Evolutionary conservation across 2,888 invertebrate genomes (phyloP), one percentile per base, ranked within the genome.

Genomic region (Drosophila monieri): DNA sequence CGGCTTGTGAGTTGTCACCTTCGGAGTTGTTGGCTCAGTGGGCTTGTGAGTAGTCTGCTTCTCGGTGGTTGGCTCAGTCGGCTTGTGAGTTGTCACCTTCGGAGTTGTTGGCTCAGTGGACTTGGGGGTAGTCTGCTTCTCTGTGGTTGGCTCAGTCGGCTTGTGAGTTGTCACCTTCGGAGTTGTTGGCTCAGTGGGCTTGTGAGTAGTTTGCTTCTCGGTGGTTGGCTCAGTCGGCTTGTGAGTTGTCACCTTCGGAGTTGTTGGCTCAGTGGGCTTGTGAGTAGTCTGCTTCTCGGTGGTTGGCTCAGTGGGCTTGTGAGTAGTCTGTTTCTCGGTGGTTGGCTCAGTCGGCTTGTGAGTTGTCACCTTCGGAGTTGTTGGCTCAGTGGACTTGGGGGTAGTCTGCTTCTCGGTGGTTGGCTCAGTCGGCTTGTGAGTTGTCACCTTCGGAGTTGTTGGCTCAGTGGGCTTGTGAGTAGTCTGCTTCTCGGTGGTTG

Each of bases 221-320:
- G 44, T 25, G 1, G 53, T 52, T 1, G n/a, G 15, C 12, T 39
- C 53, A 0, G 52, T 44, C 4, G 46, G 35, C 3, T 30, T 39
- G 1, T 18, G 21, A 21, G 60, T 60, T 4, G 59, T 60, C 0
- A 46, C 27, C 27, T 14, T 49, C 5, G 1, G 30, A 44, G 54
- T 54, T 12, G 55, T 55, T 6, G 44, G 32, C 32, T 39, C 53
- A 0, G 52, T 52, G 4, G 46, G 35, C 3, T 30, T 39, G 1
- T 18, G 21, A 12, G 60, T 60, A 1, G 55, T 55, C 10, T 32
- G 32, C 32, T 47, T 54, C 2, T 1, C 21, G 12, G 47, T 32
- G 1, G 60, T 54, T 2, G 46, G 46, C 6, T 44, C 21, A 5
- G 53, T 39, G 2, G 54, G 39, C 18, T 15, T 58, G 32, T 27